These are phyloP conservation scores for Galaxea fascicularis DNA, from an alignment of 92 coral and sea anemone genomes.

Conservation along the genomic window DNA sequence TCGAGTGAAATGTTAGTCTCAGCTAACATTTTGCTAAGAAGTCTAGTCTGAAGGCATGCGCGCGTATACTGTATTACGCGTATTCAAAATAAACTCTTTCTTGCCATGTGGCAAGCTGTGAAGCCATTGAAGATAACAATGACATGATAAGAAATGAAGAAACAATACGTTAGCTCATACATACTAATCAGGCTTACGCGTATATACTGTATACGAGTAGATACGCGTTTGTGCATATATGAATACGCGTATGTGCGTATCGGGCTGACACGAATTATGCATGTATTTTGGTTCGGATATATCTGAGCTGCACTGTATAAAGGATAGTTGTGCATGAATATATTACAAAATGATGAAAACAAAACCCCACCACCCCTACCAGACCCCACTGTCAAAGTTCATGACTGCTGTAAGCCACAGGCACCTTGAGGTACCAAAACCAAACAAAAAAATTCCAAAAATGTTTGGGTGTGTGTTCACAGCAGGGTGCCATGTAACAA, in stretches of 20 bases:
- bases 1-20: neutral
- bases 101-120: neutral
- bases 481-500: no score
- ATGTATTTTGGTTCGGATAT: constrained; percentile 12
- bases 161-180: neutral
- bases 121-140: neutral
- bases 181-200: neutral
- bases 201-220: no score
- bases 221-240: neutral
- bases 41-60: neutral
- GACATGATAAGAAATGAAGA: neutral
- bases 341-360: no score
- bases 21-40: neutral
- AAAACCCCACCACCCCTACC: no score
- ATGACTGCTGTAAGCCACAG: no score
- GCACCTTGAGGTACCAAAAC: no score
- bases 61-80: constrained; percentile 2
- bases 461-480: no score
- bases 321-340: no score
- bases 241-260: neutral
- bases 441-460: no score
- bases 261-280: constrained; percentile 10
- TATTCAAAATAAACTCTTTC: neutral
- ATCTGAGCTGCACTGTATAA: no score
- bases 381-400: no score